Evolutionary conservation across 2,888 invertebrate species (phyloP), one percentile per base, ranked within the genome.

Genomic region (Congeria kusceri): DNA sequence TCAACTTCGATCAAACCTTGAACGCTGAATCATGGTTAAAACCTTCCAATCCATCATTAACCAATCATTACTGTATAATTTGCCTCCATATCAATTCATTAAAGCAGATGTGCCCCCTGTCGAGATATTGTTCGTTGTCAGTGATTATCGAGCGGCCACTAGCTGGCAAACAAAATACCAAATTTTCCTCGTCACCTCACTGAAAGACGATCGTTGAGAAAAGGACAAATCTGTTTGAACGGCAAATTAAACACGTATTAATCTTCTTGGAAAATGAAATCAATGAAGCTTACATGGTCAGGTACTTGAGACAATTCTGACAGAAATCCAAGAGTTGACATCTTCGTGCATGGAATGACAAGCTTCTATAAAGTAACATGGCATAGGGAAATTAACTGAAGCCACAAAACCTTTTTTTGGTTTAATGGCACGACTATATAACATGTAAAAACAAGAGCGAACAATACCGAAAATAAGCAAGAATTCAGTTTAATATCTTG

Each of bases 31-130:
- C 67, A 53, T 72, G 80, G 76, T 68, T 53, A 53, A 53, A 53
- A 53, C 53, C 53, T 53, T 20, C 53, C 72, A 80, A 76, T 65
- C 82, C 53, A 64, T 75, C 78, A 78, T 82, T 78, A 78, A 78
- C 82, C 82, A 82, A 82, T 78, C 82, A 82, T 82, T 82, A 78
- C 73, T 32, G 62, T 76, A 73, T 75, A 75, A 81, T 77, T 74
- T 75, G 67, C 66, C 61, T 47, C 67, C 47, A 70, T 70, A 67
- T 74, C 66, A 66, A 72, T 77, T 77, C 73, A 77, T 76, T 68
- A 68, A 72, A 65, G 68, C 76, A 76, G 76, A 72, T 80, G 76
- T 64, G 59, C 47, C 25, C 32, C 80, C 64, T 44, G 65, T 29
- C 28, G 64, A 39, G 76, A 61, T 64, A 69, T 76, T 72, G 68